Conservation (phyloP, 2,888 invertebrate genomes). For the Latrodectus hesperus region DNA sequence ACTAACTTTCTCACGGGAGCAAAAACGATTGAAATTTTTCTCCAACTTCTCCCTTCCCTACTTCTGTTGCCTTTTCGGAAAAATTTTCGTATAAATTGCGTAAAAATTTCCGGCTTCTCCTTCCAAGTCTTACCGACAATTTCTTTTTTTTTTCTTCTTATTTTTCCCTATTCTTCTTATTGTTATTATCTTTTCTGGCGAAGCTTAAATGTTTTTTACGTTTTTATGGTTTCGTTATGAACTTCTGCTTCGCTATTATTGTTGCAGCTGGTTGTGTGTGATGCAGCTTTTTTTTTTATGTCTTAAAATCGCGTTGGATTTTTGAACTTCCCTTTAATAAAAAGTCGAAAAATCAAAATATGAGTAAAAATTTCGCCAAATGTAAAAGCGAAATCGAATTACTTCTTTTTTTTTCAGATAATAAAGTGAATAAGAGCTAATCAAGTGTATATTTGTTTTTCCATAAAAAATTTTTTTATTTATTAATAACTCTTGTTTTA, state of each 20-base stretch:
- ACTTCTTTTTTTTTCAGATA: neutral
- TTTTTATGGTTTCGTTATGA: constrained; percentile 62
- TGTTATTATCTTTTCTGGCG: constrained; percentile 58
- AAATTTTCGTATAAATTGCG: constrained; percentile 18
- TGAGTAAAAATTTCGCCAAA: neutral
- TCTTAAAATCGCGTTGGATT: neutral
- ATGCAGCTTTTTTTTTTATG: constrained; percentile 13
- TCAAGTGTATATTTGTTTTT: constrained; percentile 12
- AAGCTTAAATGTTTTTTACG: constrained; percentile 41
- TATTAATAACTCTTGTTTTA: too few relatives aligned
- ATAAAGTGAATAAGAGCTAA: constrained; percentile 28
- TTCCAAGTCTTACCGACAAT: neutral
- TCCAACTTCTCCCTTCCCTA: constrained; percentile 3
- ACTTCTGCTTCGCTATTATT: constrained; percentile 35
- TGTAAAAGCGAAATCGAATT: neutral
- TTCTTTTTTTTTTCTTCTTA: constrained; percentile 13
- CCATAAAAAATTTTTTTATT: neutral
- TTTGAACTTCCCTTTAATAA: neutral
- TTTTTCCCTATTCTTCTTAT: constrained; percentile 44
- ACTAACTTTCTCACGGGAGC: constrained; percentile 62
- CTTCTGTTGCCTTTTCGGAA: constrained; percentile 7
- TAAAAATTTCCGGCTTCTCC: constrained; percentile 20
- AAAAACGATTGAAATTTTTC: constrained; percentile 60
- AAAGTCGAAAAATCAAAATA: neutral
- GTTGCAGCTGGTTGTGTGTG: constrained; percentile 35